Evolutionary conservation across 2,888 invertebrate genomes (phyloP).

Genomic region (Ligdia adustata): DNA sequence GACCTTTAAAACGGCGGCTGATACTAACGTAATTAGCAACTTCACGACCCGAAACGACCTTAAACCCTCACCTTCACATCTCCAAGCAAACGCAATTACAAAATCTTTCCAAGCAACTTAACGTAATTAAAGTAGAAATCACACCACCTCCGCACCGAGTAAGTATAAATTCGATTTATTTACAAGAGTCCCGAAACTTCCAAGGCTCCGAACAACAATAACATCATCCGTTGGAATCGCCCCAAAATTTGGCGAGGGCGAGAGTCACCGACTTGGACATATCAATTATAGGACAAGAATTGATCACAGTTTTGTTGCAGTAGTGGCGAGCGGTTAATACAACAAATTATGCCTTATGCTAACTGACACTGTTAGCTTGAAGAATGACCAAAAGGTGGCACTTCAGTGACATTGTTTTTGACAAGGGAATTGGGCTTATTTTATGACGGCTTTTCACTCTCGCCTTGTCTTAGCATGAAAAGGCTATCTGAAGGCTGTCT

Average conservation of each 20-base stretch:
- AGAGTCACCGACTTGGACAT: constrained; percentile 30
- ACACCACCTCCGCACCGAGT: constrained; percentile 28
- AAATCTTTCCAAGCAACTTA: constrained; percentile 28
- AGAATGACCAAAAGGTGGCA: no score
- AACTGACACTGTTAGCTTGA: no score
- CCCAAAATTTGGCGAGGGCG: constrained; percentile 25
- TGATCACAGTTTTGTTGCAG: no score
- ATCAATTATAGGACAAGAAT: neutral
- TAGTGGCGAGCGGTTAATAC: no score
- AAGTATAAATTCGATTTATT: constrained; percentile 35
- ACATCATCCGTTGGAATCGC: constrained; percentile 31
- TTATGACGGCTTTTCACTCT: no score
- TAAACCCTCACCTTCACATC: constrained; percentile 9
- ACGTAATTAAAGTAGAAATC: constrained; percentile 30
- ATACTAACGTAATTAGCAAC: neutral
- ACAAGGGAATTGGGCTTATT: no score
- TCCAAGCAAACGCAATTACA: constrained; percentile 20
- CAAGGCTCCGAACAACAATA: constrained; percentile 34
- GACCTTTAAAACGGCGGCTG: no score
- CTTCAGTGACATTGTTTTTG: no score
- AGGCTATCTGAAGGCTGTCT: no score
- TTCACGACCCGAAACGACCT: constrained; percentile 4
- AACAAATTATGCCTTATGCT: no score
- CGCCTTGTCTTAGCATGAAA: no score
- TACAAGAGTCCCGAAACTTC: constrained; percentile 35